Evolutionary conservation across 1,140 invertebrate genomes (phyloP), one percentile per base, ranked within the genome.

Genomic region (Tribolium madens): DNA sequence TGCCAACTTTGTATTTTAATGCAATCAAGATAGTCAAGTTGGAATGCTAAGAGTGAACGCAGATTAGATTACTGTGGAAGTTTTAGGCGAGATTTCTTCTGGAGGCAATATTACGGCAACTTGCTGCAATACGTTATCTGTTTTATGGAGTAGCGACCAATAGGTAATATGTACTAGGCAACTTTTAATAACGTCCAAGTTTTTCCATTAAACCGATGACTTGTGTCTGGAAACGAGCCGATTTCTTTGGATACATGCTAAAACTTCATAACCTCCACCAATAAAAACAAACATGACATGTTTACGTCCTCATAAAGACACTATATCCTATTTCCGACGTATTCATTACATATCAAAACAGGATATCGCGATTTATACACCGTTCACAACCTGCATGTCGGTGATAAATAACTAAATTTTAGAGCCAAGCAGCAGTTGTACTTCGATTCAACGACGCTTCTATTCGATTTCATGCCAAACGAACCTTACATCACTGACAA

Each of bases 171-270:
- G 70, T 70, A 72, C 18, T 26, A 60, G 69, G 33, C 68, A 80
- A 80, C 79, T 80, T 80, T 80, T 80, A 80, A 80, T 80, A 80
- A 80, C 79, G 76, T 76, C 73, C 64, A 80, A 80, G 79, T 80
- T 80, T 80, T 78, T 80, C 79, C 79, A 80, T 80, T 80, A 80
- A 80, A 73, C 26, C 71, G 21, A 76, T 76, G 75, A 76, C 60
- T 76, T 76, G 50, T 73, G 71, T 57, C 48, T 73, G 14, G 50
- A 52, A 18, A 73, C 48, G 71, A 53, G 50, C 9, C 48, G 17
- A 71, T 71, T 64, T 64, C 57, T 64, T 64, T 33, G 17, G 36
- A 47, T 48, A 71, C 68, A 71, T 71, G 36, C 68, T 47, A 33
- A 50, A 72, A 72, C 70, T 72, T 50, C 46, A 48, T 50, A 72